Evolutionary conservation across 2,113 vertebrate genomes (phyloP), one percentile per base, ranked within the genome.

Genomic region (Istiophorus platypterus): DNA sequence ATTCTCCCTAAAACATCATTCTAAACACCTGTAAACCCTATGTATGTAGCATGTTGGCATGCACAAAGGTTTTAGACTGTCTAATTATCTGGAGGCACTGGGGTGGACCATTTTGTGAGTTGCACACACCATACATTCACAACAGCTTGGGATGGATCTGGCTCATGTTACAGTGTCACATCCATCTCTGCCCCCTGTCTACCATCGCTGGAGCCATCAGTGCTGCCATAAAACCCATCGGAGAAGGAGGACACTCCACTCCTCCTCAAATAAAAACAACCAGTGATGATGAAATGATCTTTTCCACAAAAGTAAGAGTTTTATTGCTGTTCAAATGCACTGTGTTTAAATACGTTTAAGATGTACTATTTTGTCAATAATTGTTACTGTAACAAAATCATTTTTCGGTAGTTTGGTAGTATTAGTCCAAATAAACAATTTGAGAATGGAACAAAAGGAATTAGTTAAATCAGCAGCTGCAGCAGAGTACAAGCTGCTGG

Each of bases 111-210:
- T 51, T 51, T 29, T 51, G 18, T 52, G 22, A 68, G 45, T 1
- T 14, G 27, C 45, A 15, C 17, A 51, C 27, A 57, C 24, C 39
- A 58, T 72, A 34, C 68, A 73, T 24, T 68, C 22, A 63, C 51
- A 80, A 73, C 85, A 76, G 79, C 80, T 74, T 52, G 42, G 72
- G 63, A 58, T 62, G 34, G 37, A 24, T 20, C 64, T 73, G 72
- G 76, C 62, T 88, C 80, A 47, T 17, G 72, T 83, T 80, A 51
- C 68, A 59, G 41, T 69, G 76, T 85, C 42, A 6, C 78, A 62
- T 88, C 64, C 27, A 80, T 88, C 76, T 69, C 57, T 80, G 79
- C 71, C 62, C 39, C 63, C 73, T 70, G 69, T 84, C 72, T 61
- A 20, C 49, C 68, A 58, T 77, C 68, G 56, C 41, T 56, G 73